Evolutionary conservation across 2,113 vertebrate genomes (phyloP).

Genomic region (Gobiocypris rarus): DNA sequence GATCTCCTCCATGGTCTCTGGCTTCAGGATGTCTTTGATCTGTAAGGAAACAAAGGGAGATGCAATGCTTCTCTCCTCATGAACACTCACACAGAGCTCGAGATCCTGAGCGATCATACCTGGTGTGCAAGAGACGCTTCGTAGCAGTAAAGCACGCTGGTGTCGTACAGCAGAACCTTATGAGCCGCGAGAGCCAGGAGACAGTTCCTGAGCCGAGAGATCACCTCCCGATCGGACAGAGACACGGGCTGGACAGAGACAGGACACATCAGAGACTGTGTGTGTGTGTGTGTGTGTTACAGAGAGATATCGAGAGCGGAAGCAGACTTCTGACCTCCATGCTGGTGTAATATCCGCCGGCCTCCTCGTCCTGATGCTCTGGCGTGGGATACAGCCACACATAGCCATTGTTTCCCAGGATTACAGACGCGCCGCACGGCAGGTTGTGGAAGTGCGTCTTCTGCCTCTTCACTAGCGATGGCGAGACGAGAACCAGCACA

Average conservation of each 20-base stretch:
- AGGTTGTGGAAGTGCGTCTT: conserved; percentile 98
- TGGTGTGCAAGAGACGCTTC: conserved; percentile 89
- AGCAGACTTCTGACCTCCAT: conserved; percentile 79
- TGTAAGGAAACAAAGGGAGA: conserved; percentile 58
- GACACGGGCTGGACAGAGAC: conserved; percentile 77
- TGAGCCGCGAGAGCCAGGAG: conserved; percentile 85
- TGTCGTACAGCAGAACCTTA: conserved; percentile 90
- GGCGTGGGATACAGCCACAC: conserved; percentile 94
- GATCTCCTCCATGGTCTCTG: conserved; percentile 91
- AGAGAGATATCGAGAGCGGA: too few relatives aligned
- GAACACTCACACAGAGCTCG: not conserved
- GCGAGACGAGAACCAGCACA: conserved; percentile 90
- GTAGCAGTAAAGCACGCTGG: conserved; percentile 95
- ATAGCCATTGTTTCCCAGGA: conserved; percentile 94
- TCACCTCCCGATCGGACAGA: conserved; percentile 90
- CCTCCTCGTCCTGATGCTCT: conserved; percentile 86
- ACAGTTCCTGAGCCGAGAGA: conserved; percentile 94
- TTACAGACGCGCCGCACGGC: conserved; percentile 90
- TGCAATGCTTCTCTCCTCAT: not conserved
- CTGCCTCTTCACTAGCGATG: conserved; percentile 92
- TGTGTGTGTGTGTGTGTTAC: too few relatives aligned
- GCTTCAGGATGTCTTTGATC: conserved; percentile 96
- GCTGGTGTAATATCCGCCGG: conserved; percentile 86
- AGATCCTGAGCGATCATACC: conserved; percentile 70
- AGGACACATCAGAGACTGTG: too few relatives aligned